Evolutionary conservation across 2,113 vertebrate species (phyloP), one percentile per base, ranked within the genome.

Genomic region (Ctenodactylus gundi): DNA sequence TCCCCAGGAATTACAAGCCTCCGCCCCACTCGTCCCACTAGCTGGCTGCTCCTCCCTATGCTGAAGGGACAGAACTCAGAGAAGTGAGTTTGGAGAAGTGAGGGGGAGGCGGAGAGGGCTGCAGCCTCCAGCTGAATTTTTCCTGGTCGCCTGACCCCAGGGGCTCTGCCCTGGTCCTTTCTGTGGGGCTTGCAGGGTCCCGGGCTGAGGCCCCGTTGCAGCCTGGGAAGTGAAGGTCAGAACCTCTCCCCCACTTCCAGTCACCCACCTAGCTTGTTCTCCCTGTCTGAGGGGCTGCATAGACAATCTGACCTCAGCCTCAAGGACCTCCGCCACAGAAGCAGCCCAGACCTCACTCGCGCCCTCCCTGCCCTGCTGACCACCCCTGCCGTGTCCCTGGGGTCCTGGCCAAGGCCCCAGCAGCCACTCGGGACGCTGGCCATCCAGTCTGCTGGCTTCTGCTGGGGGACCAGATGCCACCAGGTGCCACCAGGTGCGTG

Each of bases 311-410:
- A 20, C 0, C 3, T 25, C 36, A 13, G 9, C 53, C 4, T n/a
- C n/a, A n/a, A n/a, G 72, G 64, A 39, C 21, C 65, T 0, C 9
- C 25, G 31, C 27, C 9, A 44, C 65, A 9, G 58, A 51, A 44
- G 57, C 58, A 2, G 46, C 20, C 36, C 46, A 0, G 0, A 4
- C 11, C 39, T 6, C 2, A 46, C 13, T 4, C 31, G 12, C 1
- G 51, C 25, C 23, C 29, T 10, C 31, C 36, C 44, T 3, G 78
- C 72, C 11, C 55, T 9, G 25, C 18, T 2, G 8, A 7, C 41
- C 0, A 12, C 4, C 25, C 49, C 53, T 64, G 18, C 64, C 25
- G 1, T 46, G 4, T 12, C 64, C 88, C 7, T 0, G 8, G 1
- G 25, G 41, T 46, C 49, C 75, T 1, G 7, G 75, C 18, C 72